A percentile compares a stretch with the other conserved stretches of the same genome.
These are phyloP conservation scores for Pseudachorutes palmiensis DNA, from an alignment of 1,140 invertebrate species.

Conservation along the genomic window DNA sequence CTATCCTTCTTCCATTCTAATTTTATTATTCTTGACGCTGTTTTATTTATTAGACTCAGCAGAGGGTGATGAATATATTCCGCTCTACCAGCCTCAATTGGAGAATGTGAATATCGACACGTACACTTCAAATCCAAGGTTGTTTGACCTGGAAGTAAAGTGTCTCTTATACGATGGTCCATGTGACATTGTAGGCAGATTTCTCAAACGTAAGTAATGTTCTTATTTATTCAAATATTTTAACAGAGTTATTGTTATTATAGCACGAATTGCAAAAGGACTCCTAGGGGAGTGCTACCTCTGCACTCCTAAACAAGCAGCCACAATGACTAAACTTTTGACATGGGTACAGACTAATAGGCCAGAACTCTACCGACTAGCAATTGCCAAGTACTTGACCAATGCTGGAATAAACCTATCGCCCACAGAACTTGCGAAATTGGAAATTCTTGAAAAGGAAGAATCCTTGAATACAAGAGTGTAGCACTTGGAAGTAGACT, in stretches of 20 bases:
- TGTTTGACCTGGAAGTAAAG: conserved; percentile 9
- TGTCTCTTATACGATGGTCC: conserved; percentile 19
- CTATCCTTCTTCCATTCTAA: too few species aligned
- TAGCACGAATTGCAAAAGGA: conserved; percentile 16
- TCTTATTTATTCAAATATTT: background rate
- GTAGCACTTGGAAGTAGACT: too few species aligned
- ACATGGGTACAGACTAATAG: conserved; percentile 12
- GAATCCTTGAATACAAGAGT: background rate
- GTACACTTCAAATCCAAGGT: background rate
- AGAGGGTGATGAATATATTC: background rate
- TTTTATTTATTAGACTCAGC: too few species aligned
- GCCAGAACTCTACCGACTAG: conserved; percentile 19
- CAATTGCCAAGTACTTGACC: conserved; percentile 13
- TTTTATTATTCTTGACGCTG: too few species aligned
- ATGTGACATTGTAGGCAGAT: conserved; percentile 23
- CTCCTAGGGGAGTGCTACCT: conserved; percentile 18
- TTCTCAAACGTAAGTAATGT: conserved; percentile 13
- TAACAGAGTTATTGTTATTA: background rate
- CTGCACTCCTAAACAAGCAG: conserved; percentile 22
- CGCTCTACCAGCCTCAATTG: conserved; percentile 11
- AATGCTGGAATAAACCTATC: conserved; percentile 10
- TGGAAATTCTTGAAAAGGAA: background rate
- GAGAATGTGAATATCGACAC: conserved; percentile 12
- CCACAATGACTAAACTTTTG: conserved; percentile 13
- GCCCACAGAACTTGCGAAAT: background rate